phyloP scores from a whole-genome alignment of 2,797 vertebrate genomes.

The Varecia variegata region DNA sequence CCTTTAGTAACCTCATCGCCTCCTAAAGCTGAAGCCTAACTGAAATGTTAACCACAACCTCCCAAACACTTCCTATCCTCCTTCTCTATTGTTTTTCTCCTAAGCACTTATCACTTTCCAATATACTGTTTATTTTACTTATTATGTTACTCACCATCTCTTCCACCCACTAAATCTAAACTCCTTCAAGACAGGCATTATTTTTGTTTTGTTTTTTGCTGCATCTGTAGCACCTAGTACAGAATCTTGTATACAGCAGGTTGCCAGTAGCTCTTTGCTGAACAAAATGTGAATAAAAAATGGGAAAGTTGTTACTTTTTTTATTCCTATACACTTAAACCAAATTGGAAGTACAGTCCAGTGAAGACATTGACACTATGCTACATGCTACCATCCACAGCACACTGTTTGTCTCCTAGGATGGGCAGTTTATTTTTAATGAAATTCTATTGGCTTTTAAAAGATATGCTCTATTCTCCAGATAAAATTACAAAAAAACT shows the following conservation, averaged over 20 bases:
- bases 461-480: background rate
- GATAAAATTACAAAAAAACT: background rate
- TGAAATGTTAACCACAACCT: background rate
- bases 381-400: background rate
- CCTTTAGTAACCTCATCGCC: background rate
- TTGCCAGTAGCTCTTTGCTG: background rate
- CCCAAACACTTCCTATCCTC: background rate
- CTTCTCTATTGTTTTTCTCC: background rate
- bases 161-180: background rate
- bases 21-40: background rate
- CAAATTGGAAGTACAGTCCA: background rate
- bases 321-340: background rate
- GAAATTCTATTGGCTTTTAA: background rate
- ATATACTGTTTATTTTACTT: background rate
- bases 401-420: background rate
- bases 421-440: background rate
- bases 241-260: background rate
- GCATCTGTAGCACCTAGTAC: background rate
- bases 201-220: background rate
- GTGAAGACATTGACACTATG: background rate
- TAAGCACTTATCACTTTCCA: background rate
- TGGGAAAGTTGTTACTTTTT: background rate
- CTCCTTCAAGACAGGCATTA: background rate
- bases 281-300: background rate
- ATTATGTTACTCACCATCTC: background rate